Evolutionary conservation across 2,888 invertebrate genomes (phyloP).

Genomic region (Troides oblongomaculatus): DNA sequence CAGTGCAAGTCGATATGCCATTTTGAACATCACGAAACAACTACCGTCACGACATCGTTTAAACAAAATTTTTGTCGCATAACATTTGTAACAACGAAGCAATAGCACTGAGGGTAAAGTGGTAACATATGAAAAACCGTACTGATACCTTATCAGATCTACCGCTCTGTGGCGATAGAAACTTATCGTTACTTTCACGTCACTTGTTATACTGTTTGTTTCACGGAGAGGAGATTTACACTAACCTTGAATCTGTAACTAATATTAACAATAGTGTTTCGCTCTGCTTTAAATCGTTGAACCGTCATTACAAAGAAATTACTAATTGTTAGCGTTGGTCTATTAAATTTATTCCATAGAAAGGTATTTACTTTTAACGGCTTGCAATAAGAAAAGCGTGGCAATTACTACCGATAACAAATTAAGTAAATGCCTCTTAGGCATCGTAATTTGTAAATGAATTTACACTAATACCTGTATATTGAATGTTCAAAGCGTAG

Average conservation of each 20-base stretch:
- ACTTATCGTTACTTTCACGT: slow-evolving; percentile 49
- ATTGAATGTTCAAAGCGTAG: no score
- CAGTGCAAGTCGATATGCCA: slow-evolving; percentile 48
- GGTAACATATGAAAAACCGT: slow-evolving; percentile 50
- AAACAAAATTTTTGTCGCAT: slow-evolving; percentile 29
- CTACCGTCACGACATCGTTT: slow-evolving; percentile 32
- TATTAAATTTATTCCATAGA: background rate
- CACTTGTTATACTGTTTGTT: slow-evolving; percentile 40
- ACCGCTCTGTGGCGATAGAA: slow-evolving; percentile 40
- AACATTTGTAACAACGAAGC: slow-evolving; percentile 25
- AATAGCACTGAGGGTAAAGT: slow-evolving; percentile 37
- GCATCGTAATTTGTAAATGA: background rate
- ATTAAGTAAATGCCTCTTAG: background rate
- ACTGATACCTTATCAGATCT: slow-evolving; percentile 67
- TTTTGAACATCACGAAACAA: slow-evolving; percentile 39
- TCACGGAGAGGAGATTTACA: slow-evolving; percentile 41
- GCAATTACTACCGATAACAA: background rate
- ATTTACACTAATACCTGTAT: no score
- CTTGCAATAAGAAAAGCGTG: background rate
- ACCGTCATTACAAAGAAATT: slow-evolving; percentile 11
- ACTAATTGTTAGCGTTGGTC: background rate
- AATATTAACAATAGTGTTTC: slow-evolving; percentile 24
- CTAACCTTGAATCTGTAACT: slow-evolving; percentile 40
- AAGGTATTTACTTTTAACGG: background rate
- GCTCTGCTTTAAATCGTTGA: slow-evolving; percentile 6